Base-by-base conservation (phyloP, 2,888 invertebrate genomes). In the Spodoptera exigua region DNA sequence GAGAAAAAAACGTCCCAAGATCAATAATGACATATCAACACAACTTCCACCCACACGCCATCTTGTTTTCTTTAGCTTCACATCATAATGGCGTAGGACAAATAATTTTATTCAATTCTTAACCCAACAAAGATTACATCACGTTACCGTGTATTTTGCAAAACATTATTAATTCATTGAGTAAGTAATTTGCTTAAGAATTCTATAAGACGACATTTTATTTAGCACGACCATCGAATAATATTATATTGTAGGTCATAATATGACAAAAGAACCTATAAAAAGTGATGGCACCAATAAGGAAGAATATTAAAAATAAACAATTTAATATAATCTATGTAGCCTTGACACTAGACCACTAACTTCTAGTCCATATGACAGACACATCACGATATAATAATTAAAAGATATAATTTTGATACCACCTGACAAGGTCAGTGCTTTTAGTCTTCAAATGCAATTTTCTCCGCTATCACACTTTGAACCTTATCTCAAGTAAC, bases 371-470 rank as follows among this genome's bases (percentile, higher is more conserved):
- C 7, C 27, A 55, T 61, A 78, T 69, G 81, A 78, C 77, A 81
- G 70, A 65, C 74, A 58, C 61, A 80, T 80, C 85, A 85, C 85
- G 83, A 71, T 53, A 62, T 61, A 67, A 73, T 77, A 74, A 81
- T 80, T 81, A 76, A 78, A 80, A 77, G 65, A 65, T 67, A 69
- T 73, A 78, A 74, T 74, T 74, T 74, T 74, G 70, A 82, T 76
- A 81, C 76, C 67, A 56, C 70, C 55, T 72, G 74, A 81, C 86
- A 84, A 86, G 86, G 85, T 85, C 79, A 81, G 39, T 76, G 84
- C 81, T 75, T 81, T 74, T 53, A 76, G 65, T 74, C 70, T 59
- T 71, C 71, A 67, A 61, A 64, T 45, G 55, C 55, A 52, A 17
- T 27, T 21, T 44, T 9, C 32, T 36, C n/a, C 14, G 14, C 11